A percentile compares a stretch with the other conserved stretches of the same genome.
Conservation (phyloP, 92 coral and sea anemone genomes). For the Siderastrea siderea region DNA sequence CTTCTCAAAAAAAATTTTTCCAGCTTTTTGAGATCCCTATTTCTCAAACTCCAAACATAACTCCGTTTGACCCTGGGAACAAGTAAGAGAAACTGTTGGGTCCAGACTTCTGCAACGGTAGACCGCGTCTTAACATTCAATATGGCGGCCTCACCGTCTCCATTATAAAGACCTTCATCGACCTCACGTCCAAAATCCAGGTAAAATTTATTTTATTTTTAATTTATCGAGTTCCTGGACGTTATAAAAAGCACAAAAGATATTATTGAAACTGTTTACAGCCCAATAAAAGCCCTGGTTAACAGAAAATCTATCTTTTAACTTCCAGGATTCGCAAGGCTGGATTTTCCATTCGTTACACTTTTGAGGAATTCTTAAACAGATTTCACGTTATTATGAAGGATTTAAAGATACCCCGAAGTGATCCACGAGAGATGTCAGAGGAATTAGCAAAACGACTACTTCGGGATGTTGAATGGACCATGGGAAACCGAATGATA, state of each 20-base stretch:
- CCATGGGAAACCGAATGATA: conserved; percentile 80
- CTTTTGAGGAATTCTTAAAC: conserved; percentile 77
- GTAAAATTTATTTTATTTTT: background rate
- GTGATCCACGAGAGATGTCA: conserved; percentile 65
- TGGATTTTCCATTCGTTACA: conserved; percentile 87
- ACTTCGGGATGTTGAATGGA: conserved; percentile 76
- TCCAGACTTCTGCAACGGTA: background rate
- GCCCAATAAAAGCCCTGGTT: background rate
- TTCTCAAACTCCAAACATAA: background rate
- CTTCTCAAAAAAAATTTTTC: too few species aligned
- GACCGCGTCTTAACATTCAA: background rate
- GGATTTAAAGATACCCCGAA: conserved; percentile 52
- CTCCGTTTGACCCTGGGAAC: background rate
- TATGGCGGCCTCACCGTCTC: conserved; percentile 28
- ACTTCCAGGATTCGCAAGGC: conserved; percentile 81
- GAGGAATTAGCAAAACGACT: conserved; percentile 73
- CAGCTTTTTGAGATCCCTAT: too few species aligned
- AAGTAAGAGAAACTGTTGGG: background rate
- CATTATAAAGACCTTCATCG: conserved; percentile 22
- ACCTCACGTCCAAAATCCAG: conserved; percentile 24
- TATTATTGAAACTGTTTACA: background rate
- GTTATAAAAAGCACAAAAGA: background rate
- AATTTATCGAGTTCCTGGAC: background rate
- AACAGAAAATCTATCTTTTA: background rate
- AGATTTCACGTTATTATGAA: conserved; percentile 80